A percentile compares a stretch with the other conserved stretches of the same genome.
Evolutionary conservation across 2,113 vertebrate genomes (phyloP).

Genomic region (Cryptomyrus ogoouensis): DNA sequence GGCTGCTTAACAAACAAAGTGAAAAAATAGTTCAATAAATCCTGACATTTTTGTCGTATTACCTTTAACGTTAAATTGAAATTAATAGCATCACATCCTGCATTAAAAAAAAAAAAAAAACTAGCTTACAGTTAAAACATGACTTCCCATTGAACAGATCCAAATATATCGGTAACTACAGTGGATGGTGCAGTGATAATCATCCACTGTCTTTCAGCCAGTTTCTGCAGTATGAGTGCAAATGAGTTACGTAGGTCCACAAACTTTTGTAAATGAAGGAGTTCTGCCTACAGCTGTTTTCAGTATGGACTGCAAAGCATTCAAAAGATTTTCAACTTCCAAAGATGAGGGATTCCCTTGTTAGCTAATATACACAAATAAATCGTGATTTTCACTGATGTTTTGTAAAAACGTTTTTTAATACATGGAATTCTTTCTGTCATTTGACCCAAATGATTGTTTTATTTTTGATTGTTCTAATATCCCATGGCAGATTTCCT

Average conservation of each 20-base stretch:
- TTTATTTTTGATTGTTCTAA: constrained; percentile 49
- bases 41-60: constrained; percentile 56
- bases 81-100: constrained; percentile 59
- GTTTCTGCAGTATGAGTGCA: constrained; percentile 35
- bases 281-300: neutral
- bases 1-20: constrained; percentile 35
- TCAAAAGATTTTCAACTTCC: constrained; percentile 19
- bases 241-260: neutral
- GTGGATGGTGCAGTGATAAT: constrained; percentile 64
- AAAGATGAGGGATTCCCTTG: constrained; percentile 3
- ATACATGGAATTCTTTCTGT: constrained; percentile 8
- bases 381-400: neutral
- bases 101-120: constrained; percentile 35
- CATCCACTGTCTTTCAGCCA: constrained; percentile 53
- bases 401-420: constrained; percentile 20
- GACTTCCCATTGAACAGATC: constrained; percentile 64
- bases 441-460: constrained; percentile 36
- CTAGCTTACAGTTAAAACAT: constrained; percentile 55
- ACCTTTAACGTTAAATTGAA: constrained; percentile 56
- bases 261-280: neutral
- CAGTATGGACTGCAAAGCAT: constrained; percentile 8
- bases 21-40: constrained; percentile 43
- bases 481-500: constrained; percentile 55
- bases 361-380: neutral
- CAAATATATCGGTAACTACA: constrained; percentile 77